phyloP scores from a whole-genome alignment of 2,113 vertebrate species.

The Actenoides lindsayi region DNA sequence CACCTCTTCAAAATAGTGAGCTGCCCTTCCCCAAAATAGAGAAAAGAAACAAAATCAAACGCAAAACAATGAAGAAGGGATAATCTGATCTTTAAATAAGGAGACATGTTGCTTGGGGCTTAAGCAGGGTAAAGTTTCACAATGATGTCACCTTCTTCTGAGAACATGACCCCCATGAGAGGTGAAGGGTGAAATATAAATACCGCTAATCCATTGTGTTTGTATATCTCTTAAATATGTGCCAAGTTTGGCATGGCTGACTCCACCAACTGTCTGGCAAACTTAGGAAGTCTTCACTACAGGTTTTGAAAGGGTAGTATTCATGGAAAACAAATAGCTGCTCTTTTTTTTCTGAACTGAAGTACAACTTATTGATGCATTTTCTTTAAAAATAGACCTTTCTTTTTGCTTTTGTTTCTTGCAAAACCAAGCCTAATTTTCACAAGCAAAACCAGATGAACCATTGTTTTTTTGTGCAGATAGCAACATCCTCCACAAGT shows the following conservation, averaged over 20 bases:
- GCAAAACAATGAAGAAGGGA: conserved; percentile 81
- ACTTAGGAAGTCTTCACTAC: conserved; percentile 41
- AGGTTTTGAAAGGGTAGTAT: conserved; percentile 5
- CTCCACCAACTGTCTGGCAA: conserved; percentile 30
- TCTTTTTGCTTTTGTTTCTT: not conserved
- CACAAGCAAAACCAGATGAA: not conserved
- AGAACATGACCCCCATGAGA: conserved; percentile 64
- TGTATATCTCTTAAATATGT: conserved; percentile 50
- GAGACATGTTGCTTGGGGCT: conserved; percentile 82
- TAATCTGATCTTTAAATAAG: conserved; percentile 92
- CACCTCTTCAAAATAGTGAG: conserved; percentile 87
- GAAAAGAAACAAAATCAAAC: conserved; percentile 82
- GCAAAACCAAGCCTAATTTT: not conserved
- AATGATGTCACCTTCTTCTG: conserved; percentile 87
- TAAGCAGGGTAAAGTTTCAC: conserved; percentile 82
- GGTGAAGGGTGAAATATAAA: conserved; percentile 69
- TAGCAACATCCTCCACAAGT: not conserved
- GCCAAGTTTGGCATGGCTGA: conserved; percentile 44
- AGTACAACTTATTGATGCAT: not conserved
- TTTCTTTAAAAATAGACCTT: not conserved
- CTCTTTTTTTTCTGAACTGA: not conserved
- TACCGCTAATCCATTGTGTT: conserved; percentile 54
- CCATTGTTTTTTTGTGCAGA: not conserved
- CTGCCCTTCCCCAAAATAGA: conserved; percentile 70
- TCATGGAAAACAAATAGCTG: conserved; percentile 27